Percentiles rank a stretch among this genome's conserved stretches.
These are phyloP conservation scores for Dicrostonyx torquatus DNA, from an alignment of 2,797 vertebrate genomes.

Conservation along the genomic window DNA sequence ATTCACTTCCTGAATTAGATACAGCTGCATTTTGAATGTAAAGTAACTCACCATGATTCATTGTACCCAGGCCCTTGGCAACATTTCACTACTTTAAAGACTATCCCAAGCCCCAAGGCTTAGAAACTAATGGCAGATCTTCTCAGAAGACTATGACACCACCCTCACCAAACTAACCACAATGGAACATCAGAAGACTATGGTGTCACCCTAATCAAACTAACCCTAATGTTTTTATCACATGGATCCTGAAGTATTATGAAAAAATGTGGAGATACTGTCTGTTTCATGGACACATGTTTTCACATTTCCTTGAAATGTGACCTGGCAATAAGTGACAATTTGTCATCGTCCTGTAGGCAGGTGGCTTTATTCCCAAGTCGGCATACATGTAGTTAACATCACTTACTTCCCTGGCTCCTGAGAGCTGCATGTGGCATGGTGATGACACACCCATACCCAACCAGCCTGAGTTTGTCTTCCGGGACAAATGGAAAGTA, in stretches of 20 bases:
- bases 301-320: not conserved
- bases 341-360: not conserved
- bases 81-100: not conserved
- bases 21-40: not conserved
- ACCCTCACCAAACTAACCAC: not conserved
- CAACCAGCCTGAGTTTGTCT: not conserved
- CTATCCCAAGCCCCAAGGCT: not conserved
- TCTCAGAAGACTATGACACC: not conserved
- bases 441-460: too few relatives aligned
- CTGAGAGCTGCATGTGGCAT: accelerated
- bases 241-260: not conserved
- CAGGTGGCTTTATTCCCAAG: not conserved
- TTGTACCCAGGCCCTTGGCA: not conserved
- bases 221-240: not conserved
- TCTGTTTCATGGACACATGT: not conserved
- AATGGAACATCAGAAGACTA: not conserved
- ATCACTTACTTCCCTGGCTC: not conserved
- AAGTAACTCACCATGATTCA: not conserved
- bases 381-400: not conserved
- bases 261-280: not conserved
- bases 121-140: not conserved
- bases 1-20: not conserved
- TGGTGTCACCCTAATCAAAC: not conserved
- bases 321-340: conserved; percentile 4
- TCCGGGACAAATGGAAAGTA: not conserved